Percentiles rank a stretch among this genome's conserved stretches.
Evolutionary conservation across 2,888 invertebrate genomes (phyloP).

Genomic region (Mesorhabditis spiculigera): DNA sequence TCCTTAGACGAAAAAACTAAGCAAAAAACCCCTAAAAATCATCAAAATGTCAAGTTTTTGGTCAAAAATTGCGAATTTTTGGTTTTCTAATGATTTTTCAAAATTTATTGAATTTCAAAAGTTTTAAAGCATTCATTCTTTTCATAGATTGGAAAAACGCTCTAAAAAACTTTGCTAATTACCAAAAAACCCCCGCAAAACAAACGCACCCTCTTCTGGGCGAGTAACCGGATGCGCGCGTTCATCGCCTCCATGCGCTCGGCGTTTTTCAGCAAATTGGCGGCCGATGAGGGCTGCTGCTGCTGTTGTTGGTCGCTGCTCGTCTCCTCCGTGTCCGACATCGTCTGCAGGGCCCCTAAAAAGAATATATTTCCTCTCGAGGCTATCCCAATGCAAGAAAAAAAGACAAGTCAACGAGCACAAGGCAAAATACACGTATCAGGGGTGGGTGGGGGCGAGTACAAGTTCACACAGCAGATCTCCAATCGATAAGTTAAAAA

Average conservation of each 20-base stretch:
- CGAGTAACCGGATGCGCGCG: background rate
- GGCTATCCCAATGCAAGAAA: background rate
- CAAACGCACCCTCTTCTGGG: background rate
- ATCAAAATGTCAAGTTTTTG: no score
- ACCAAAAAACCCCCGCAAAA: background rate
- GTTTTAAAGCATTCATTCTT: no score
- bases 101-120: no score
- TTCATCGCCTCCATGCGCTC: slow-evolving; percentile 1
- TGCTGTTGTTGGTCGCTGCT: background rate
- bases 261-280: background rate
- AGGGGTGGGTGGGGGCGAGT: background rate
- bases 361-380: background rate
- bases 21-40: no score
- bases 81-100: no score
- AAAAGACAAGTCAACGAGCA: no score
- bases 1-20: no score
- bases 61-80: no score
- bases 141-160: no score
- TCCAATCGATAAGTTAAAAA: background rate
- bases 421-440: background rate
- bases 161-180: background rate
- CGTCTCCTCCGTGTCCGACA: slow-evolving; percentile 2
- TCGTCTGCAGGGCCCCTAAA: background rate
- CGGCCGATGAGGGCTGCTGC: background rate
- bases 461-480: background rate